phyloP scores from a whole-genome alignment of 2,113 vertebrate genomes.

The Cottus gobio region DNA sequence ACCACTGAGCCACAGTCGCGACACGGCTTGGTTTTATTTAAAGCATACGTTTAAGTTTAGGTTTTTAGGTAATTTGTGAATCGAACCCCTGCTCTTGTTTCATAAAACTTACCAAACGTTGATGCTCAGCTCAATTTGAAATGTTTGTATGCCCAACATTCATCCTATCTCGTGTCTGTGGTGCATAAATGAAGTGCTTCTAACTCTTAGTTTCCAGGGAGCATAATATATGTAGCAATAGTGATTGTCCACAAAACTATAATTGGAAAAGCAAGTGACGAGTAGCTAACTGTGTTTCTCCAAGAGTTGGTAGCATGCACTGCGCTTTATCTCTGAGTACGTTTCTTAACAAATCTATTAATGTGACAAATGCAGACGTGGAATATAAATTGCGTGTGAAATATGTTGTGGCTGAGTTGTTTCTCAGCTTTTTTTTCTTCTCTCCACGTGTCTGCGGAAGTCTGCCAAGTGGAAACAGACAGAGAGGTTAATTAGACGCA shows the following conservation, averaged over 20 bases:
- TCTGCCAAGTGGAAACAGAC: conserved; percentile 64
- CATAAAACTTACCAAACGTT: not conserved
- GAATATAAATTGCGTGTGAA: conserved; percentile 38
- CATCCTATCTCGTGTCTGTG: not conserved
- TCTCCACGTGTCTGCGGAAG: conserved; percentile 29
- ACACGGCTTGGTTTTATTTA: too few species aligned
- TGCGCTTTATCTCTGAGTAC: not conserved
- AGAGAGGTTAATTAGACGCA: conserved; percentile 79
- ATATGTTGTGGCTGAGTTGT: not conserved
- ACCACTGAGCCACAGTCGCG: too few species aligned
- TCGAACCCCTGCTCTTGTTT: not conserved
- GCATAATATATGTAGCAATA: not conserved
- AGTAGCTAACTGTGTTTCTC: not conserved
- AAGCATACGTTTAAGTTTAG: too few species aligned
- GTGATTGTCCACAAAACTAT: not conserved
- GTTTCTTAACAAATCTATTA: conserved; percentile 11
- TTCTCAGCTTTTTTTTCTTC: not conserved
- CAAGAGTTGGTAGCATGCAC: not conserved
- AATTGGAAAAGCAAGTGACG: not conserved
- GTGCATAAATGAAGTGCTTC: not conserved
- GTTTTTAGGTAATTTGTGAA: too few species aligned
- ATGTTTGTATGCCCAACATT: not conserved
- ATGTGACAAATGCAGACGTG: conserved; percentile 2
- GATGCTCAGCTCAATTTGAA: not conserved
- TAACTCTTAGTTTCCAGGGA: not conserved